Evolutionary conservation across 2,888 invertebrate genomes (phyloP).

Genomic region (Nesidiocoris tenuis): DNA sequence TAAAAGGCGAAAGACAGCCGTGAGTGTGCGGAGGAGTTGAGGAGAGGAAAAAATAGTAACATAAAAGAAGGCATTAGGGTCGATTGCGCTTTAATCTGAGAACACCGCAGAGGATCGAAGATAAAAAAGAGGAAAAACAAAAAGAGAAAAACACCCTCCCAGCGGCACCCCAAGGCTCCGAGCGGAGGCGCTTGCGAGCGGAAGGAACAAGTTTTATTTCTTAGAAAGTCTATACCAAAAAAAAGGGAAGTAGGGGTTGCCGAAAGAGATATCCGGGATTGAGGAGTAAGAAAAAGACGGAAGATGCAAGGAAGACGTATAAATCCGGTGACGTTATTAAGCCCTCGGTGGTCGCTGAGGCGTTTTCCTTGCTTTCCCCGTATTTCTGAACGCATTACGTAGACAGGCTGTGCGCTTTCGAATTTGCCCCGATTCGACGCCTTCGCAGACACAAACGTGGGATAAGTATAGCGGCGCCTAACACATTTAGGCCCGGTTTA

Average conservation of each 20-base stretch:
- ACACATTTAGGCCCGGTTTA: too few species aligned
- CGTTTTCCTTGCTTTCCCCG: neutral
- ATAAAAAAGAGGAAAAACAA: slow-evolving; percentile 26
- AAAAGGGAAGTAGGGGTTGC: neutral
- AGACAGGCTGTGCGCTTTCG: neutral
- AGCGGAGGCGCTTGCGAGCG: slow-evolving; percentile 34
- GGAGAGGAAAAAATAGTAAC: slow-evolving; percentile 33
- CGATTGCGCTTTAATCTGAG: slow-evolving; percentile 44
- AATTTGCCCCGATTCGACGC: neutral
- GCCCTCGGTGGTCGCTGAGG: slow-evolving; percentile 4
- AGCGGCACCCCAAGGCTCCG: slow-evolving; percentile 17
- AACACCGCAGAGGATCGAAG: slow-evolving; percentile 39
- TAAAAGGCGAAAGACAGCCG: neutral
- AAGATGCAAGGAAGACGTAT: slow-evolving; percentile 10
- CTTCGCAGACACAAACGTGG: too few species aligned
- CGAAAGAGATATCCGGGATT: slow-evolving; percentile 23
- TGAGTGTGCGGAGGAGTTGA: too few species aligned
- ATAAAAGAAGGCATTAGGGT: slow-evolving; percentile 43
- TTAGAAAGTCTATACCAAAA: slow-evolving; percentile 27
- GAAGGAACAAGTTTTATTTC: slow-evolving; percentile 42
- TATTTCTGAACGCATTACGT: neutral
- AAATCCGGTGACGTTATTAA: slow-evolving; percentile 36
- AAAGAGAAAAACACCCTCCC: slow-evolving; percentile 10
- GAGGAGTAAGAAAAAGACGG: slow-evolving; percentile 17
- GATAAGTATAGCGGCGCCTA: too few species aligned